phyloP scores from a whole-genome alignment of 2,888 invertebrate genomes.

The Pheosia gnoma region DNA sequence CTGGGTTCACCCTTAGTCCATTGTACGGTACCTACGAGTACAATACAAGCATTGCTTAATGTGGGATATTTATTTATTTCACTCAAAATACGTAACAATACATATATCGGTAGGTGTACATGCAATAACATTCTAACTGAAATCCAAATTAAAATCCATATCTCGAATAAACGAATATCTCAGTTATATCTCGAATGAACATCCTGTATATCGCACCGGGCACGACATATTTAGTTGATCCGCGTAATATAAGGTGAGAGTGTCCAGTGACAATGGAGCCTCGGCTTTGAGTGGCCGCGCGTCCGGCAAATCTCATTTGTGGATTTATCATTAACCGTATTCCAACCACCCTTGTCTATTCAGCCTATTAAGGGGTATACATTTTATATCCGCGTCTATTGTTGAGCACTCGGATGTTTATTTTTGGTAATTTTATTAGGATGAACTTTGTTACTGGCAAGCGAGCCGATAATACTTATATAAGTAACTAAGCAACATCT shows the following conservation, averaged over 20 bases:
- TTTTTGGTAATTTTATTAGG: slow-evolving; percentile 59
- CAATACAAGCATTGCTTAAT: too few relatives aligned
- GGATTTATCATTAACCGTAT: slow-evolving; percentile 84
- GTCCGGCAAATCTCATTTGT: slow-evolving; percentile 84
- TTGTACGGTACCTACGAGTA: too few relatives aligned
- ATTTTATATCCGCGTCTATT: slow-evolving; percentile 76
- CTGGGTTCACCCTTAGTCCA: too few relatives aligned
- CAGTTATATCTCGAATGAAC: slow-evolving; percentile 29
- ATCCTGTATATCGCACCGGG: slow-evolving; percentile 59
- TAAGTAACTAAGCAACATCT: too few relatives aligned
- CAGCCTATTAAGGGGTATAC: slow-evolving; percentile 80
- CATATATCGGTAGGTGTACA: too few relatives aligned
- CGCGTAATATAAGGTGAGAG: slow-evolving; percentile 78
- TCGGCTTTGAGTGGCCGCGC: slow-evolving; percentile 80
- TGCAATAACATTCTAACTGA: not conserved
- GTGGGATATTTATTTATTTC: too few relatives aligned
- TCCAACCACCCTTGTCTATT: slow-evolving; percentile 77
- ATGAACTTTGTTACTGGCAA: slow-evolving; percentile 1
- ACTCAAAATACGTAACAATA: too few relatives aligned
- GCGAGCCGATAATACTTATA: too few relatives aligned
- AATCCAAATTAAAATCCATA: not conserved
- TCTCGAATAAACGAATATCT: not conserved
- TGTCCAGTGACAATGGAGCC: slow-evolving; percentile 77
- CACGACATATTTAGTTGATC: slow-evolving; percentile 65
- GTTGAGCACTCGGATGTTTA: slow-evolving; percentile 73